Evolutionary conservation across 1,140 invertebrate species (phyloP), one percentile per base, ranked within the genome.

Genomic region (Euglossa dilemma): DNA sequence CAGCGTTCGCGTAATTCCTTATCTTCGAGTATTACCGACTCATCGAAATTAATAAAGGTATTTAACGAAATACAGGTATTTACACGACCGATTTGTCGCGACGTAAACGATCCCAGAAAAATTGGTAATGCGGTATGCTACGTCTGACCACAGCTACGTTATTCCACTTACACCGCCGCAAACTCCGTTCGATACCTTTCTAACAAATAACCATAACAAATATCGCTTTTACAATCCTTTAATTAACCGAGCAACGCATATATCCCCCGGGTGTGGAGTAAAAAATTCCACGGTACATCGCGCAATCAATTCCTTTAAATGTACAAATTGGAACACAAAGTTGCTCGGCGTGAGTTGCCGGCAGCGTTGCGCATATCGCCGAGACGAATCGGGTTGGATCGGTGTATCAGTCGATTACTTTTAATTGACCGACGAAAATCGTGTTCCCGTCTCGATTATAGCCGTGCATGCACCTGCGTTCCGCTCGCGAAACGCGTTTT

Each of bases 401-500:
- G 18, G 45, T 7, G 43, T 36, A 52, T 61, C 36, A 6, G 12
- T 20, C 54, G 66, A 59, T 69, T 25, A 9, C 5, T 59, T 75
- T 79, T 80, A 88, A 88, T 87, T 72, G 81, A 69, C 28, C 52
- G 59, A 64, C 36, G 25, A 71, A 66, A 66, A 86, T 78, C 71
- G 61, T 52, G 54, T 69, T 84, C 45, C 28, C n/a, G n/a, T 70
- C 25, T 85, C 66, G 64, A 85, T 87, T 84, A 79, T 72, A 54
- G 25, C 45, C 50, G 59, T 76, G 81, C 75, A 72, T 87, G 75
- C 59, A 69, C 67, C 64, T 77, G 77, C 59, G 76, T 61, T 72
- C 54, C 28, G 57, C 71, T 64, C 67, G 77, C 66, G 54, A 70
- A 23, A 11, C 57, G 70, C 69, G 63, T n/a, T 61, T 56, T 54